These are phyloP conservation scores for Argyrosomus regius DNA, from an alignment of 2,797 vertebrate species.

Conservation along the genomic window DNA sequence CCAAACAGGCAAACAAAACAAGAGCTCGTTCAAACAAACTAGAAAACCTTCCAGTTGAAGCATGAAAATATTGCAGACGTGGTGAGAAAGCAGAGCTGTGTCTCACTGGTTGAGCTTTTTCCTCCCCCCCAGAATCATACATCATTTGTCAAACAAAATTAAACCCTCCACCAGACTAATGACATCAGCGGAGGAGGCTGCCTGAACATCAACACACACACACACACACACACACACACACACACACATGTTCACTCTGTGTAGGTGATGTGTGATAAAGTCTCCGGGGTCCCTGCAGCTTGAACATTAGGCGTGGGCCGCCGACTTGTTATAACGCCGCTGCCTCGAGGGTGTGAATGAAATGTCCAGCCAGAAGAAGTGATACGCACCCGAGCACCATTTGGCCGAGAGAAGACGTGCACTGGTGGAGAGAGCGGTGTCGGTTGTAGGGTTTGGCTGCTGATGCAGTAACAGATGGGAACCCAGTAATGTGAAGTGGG, in stretches of 20 bases:
- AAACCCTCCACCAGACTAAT: constrained; percentile 29
- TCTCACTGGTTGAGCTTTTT: constrained; percentile 2
- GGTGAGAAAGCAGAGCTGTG: background rate
- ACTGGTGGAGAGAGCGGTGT: background rate
- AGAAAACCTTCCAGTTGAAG: background rate
- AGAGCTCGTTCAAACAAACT: background rate
- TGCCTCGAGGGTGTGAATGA: constrained; percentile 65
- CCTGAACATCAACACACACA: constrained; percentile 4
- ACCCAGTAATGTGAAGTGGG: constrained; percentile 58
- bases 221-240: constrained; percentile 6
- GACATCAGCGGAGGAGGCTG: constrained; percentile 34
- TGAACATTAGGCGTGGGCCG: constrained; percentile 44
- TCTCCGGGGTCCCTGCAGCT: constrained; percentile 43
- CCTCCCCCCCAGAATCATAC: background rate
- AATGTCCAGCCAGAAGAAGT: constrained; percentile 38
- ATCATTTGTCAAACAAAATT: background rate
- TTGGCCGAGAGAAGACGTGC: constrained; percentile 39
- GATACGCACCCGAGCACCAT: constrained; percentile 15
- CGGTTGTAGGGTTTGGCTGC: constrained; percentile 72
- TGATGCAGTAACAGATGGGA: constrained; percentile 71
- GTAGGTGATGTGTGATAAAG: constrained; percentile 43
- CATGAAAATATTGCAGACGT: background rate
- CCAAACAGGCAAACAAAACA: background rate
- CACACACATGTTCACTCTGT: constrained; percentile 25
- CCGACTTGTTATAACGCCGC: constrained; percentile 37